Base-by-base conservation (phyloP, 2,797 vertebrate genomes). In the Mustela erminea region DNA sequence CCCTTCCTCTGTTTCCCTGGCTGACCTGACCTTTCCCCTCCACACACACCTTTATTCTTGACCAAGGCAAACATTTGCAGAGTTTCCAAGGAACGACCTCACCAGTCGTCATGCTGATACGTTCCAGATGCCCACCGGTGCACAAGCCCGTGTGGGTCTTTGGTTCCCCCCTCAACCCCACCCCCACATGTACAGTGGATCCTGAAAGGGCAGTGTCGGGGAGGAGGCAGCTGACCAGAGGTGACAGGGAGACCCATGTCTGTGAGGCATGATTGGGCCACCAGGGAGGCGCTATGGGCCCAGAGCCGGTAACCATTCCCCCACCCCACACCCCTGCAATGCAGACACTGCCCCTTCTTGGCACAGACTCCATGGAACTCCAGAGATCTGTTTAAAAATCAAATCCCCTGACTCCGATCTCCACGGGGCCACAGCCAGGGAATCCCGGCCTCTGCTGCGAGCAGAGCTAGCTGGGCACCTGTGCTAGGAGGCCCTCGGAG, bases 21-120 rank as follows among this genome's bases (percentile, higher is more conserved):
- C 97, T 97, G 90, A 97, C 97, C 98, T 75, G 89, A 97, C 68
- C 97, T 97, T 96, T 97, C 82, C 72, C 81, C 93, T 90, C 46
- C 20, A 43, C 72, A 90, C 35, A 87, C 95, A 81, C 93, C 0
- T 84, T 94, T 97, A 90, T 96, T 70, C 93, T 72, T 95, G 93
- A 98, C 96, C 97, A 85, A 98, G 74, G 81, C 87, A 87, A 97
- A 95, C 95, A 80, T 97, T 97, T 85, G 87, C 91, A 3, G 72
- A 93, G 70, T 97, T 98, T 97, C 97, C 98, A 98, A 98, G 97
- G 93, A 96, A 93, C 80, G 93, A 97, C 97, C 97, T 97, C 77
- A 58, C 96, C 94, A 81, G 96, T 97, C 97, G 93, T 95, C 96
- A 93, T 87, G 95, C 97, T 96, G 96, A 98, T 98, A 94, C 93